These are phyloP conservation scores for Drosophila persimilis DNA, from an alignment of 1,140 invertebrate species.

Conservation along the genomic window DNA sequence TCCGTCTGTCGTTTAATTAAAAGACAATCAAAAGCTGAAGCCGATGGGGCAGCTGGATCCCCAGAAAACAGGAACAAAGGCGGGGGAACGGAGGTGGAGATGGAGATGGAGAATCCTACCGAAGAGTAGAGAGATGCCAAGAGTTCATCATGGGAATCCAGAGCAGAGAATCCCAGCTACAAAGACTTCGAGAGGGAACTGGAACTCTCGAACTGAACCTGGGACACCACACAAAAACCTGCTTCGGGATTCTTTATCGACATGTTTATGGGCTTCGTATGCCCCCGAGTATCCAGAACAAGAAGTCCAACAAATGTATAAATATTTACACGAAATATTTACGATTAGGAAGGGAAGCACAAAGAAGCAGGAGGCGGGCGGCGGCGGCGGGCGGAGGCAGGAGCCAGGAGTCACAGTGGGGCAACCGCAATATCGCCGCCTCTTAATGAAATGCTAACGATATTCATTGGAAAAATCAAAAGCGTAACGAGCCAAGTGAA, in stretches of 20 bases:
- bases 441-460: slow-evolving; percentile 78
- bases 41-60: slow-evolving; percentile 23
- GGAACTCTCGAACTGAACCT: neutral
- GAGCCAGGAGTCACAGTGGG: neutral
- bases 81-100: neutral
- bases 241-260: slow-evolving; percentile 44
- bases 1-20: slow-evolving; percentile 69
- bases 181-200: neutral
- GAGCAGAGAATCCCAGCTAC: slow-evolving; percentile 26
- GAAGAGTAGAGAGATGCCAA: slow-evolving; percentile 22
- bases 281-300: slow-evolving; percentile 29
- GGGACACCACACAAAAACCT: slow-evolving; percentile 18
- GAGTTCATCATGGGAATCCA: slow-evolving; percentile 43
- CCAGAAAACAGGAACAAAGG: slow-evolving; percentile 21
- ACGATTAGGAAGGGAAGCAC: slow-evolving; percentile 24
- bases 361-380: neutral
- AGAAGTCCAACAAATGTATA: slow-evolving; percentile 57
- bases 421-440: slow-evolving; percentile 30
- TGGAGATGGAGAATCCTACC: slow-evolving; percentile 21
- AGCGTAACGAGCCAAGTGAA: slow-evolving; percentile 56
- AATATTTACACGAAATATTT: slow-evolving; percentile 68
- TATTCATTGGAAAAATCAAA: slow-evolving; percentile 76
- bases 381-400: neutral
- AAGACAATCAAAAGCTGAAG: slow-evolving; percentile 72
- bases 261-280: slow-evolving; percentile 62